These are phyloP conservation scores for Lampropteryx suffumata DNA, from an alignment of 2,888 invertebrate genomes.

Conservation along the genomic window DNA sequence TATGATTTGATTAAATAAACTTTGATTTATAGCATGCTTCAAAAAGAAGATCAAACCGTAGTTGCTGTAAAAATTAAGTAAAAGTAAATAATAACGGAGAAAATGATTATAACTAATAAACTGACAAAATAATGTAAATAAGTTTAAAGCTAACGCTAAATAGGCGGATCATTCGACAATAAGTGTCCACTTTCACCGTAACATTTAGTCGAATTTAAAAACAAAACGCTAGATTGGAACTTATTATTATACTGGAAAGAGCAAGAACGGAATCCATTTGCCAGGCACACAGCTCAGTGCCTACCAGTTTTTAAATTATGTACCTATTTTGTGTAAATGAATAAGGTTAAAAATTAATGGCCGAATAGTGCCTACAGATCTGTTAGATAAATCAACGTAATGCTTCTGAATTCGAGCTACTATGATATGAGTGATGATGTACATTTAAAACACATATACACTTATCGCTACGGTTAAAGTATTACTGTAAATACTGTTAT, in stretches of 20 bases:
- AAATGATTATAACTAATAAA: slow-evolving; percentile 40
- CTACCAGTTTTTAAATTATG: no score
- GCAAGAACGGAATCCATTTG: no score
- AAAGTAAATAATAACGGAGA: slow-evolving; percentile 2
- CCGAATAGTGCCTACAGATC: not conserved
- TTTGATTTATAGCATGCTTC: no score
- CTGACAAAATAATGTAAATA: slow-evolving; percentile 37
- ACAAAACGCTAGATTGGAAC: slow-evolving; percentile 27
- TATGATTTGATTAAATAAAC: no score
- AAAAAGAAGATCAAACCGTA: no score
- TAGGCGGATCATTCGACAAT: slow-evolving; percentile 77
- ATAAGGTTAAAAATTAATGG: no score
- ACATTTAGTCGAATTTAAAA: slow-evolving; percentile 33
- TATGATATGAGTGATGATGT: slow-evolving; percentile 11
- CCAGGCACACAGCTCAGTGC: no score
- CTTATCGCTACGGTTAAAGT: slow-evolving; percentile 5
- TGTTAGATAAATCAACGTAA: not conserved
- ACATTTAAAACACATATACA: slow-evolving; percentile 2
- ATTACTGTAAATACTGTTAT: slow-evolving; percentile 21
- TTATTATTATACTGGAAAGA: not conserved
- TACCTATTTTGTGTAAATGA: no score
- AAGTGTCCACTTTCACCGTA: slow-evolving; percentile 55
- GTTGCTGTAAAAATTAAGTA: not conserved
- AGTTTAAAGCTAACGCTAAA: slow-evolving; percentile 49
- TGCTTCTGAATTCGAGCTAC: slow-evolving; percentile 5